Base-by-base conservation (phyloP, 2,113 vertebrate genomes). In the Aegithalos caudatus region DNA sequence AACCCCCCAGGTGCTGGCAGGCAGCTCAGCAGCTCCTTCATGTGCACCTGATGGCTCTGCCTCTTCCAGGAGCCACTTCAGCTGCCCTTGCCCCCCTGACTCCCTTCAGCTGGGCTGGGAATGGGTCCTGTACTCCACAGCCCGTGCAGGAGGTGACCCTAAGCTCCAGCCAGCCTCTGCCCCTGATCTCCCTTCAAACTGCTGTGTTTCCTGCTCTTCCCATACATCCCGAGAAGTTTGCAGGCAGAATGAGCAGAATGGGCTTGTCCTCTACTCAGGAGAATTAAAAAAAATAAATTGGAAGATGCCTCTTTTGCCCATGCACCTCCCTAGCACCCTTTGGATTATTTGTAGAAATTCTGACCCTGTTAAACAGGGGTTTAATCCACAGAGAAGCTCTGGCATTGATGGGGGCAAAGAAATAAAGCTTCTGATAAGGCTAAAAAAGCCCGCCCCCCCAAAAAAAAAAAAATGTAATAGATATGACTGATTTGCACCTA, bases 161-260 rank as follows among this genome's bases (percentile, higher is more conserved):
- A 5, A 73, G 28, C 66, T 89, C 72, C 81, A 88, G 53, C 37
- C 64, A 81, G 37, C 5, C 13, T 47, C 50, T 80, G 35, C 14
- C 31, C n/a, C 14, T 71, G 25, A 38, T 48, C 35, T 53, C 48
- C 23, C 44, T 38, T 79, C 82, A 65, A 23, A 13, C 31, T 53
- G 24, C 11, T 5, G 3, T 4, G 1, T 64, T 70, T 76, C 69
- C 78, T 62, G 23, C 47, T 79, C 35, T 56, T 62, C 24, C 14
- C 18, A 53, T 60, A 50, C 58, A 48, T 31, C 17, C 20, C 0
- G 0, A 28, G 53, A 56, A n/a, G 24, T 73, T 1, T 80, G 40
- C 21, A 57, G 76, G 44, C 29, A 56, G 15, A 31, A 47, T 31
- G 51, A 57, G 25, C 61, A 53, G 15, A 5, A 25, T 17, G 28